phyloP scores from a whole-genome alignment of 2,888 invertebrate species.

The Drosophila paranaensis region DNA sequence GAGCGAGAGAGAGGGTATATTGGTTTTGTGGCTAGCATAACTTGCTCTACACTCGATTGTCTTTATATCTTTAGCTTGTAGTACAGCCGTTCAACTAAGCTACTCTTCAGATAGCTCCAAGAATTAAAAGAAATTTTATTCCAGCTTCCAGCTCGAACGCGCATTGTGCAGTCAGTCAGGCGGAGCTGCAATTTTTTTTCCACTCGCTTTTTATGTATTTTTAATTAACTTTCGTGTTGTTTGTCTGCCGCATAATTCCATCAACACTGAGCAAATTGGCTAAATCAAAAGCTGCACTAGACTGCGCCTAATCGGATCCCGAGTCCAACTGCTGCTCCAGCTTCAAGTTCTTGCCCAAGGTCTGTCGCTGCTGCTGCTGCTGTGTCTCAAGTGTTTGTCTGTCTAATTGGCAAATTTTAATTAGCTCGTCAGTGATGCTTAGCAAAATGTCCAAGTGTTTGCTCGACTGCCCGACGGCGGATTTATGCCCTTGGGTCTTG shows the following conservation, averaged over 20 bases:
- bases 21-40: not conserved
- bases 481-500: not conserved
- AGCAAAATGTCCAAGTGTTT: slow-evolving; percentile 45
- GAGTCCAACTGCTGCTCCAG: not conserved
- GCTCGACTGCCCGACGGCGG: not conserved
- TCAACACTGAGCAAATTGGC: slow-evolving; percentile 47
- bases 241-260: slow-evolving; percentile 39
- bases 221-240: slow-evolving; percentile 73
- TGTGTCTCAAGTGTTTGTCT: slow-evolving; percentile 69
- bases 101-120: not conserved
- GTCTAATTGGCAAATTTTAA: slow-evolving; percentile 74
- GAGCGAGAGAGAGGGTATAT: not conserved
- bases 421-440: slow-evolving; percentile 52
- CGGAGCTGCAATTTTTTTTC: not conserved
- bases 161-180: not conserved
- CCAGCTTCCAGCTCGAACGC: not conserved
- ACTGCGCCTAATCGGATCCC: slow-evolving; percentile 36
- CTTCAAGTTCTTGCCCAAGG: too few species aligned
- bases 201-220: slow-evolving; percentile 64
- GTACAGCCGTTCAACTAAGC: not conserved
- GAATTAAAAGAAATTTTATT: not conserved
- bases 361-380: not conserved
- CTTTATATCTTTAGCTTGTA: not conserved
- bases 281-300: slow-evolving; percentile 41
- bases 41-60: not conserved